Evolutionary conservation across 2,797 vertebrate species (phyloP), one percentile per base, ranked within the genome.

Genomic region (Onychomys arenicola): DNA sequence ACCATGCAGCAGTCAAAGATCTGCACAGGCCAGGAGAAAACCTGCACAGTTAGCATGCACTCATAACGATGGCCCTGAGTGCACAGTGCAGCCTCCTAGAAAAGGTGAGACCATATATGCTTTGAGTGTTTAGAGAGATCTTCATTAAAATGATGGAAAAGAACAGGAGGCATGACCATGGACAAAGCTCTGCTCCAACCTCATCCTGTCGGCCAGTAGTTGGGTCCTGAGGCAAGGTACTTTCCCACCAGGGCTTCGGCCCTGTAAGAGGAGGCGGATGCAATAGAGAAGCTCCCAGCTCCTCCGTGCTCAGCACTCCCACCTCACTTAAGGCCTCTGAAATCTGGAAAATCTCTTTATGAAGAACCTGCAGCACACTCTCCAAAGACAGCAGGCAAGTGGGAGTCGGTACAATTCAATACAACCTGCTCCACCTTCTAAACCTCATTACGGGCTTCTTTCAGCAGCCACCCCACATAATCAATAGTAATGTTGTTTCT

Each of bases 321-420:
- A 34, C 59, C 8, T 82, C 43, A 77, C 40, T 46, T 83, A 34
- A 94, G 84, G 27, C 21, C n/a, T 86, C 23, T 21, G 61, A 49
- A n/a, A 73, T 65, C 77, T 90, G 32, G 69, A 91, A 93, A 94
- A 89, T 87, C 88, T 90, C 13, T 46, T 90, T 80, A 87, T n/a
- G 71, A 81, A 59, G 75, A 73, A 63, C 6, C 17, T 61, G 32
- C 17, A 67, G 21, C 71, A 49, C 76, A 81, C 61, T 93, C 90
- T 92, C 77, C 89, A 92, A 95, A 94, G 86, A 91, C 37, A 95
- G 43, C 61, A 91, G 65, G 57, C 61, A 91, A 89, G 90, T 69
- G 55, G 92, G 77, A 69, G 29, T 95, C 86, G 83, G 89, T 11
- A 73, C 89, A 86, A 94, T 93, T 81, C 93, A 93, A 91, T 82